Evolutionary conservation across 2,113 vertebrate genomes (phyloP).

Genomic region (Nibea coibor): DNA sequence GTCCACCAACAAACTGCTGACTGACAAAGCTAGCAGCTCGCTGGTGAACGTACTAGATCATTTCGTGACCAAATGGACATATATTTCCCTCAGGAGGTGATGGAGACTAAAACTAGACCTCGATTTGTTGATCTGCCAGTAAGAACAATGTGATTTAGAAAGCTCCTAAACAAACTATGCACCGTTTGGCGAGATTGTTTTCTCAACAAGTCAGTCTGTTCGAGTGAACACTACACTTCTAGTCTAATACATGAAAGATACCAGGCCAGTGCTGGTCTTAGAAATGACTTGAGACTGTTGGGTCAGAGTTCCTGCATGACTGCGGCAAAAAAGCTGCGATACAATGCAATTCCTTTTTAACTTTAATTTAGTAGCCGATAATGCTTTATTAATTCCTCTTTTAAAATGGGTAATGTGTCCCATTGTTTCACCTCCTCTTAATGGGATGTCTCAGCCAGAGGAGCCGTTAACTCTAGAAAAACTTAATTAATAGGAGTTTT

Average conservation of each 20-base stretch:
- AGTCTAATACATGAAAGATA: not conserved
- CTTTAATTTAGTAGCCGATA: conserved; percentile 32
- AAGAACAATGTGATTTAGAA: not conserved
- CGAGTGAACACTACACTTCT: not conserved
- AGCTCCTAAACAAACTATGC: not conserved
- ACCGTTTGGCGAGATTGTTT: not conserved
- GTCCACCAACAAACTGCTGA: not conserved
- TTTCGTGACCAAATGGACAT: not conserved
- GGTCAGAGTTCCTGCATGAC: not conserved
- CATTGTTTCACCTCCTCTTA: conserved; percentile 34
- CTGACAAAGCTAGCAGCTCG: not conserved
- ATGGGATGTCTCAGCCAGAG: conserved; percentile 3
- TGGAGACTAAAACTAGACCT: no score
- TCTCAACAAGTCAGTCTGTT: no score
- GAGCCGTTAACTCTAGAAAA: conserved; percentile 28
- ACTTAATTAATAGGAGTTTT: conserved; percentile 41
- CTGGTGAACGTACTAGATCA: not conserved
- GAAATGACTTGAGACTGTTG: not conserved
- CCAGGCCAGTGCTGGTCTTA: not conserved
- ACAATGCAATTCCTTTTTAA: conserved; percentile 33
- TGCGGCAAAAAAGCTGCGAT: not conserved
- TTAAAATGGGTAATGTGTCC: conserved; percentile 12
- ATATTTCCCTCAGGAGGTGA: not conserved
- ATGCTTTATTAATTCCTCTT: conserved; percentile 34
- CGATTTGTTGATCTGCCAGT: not conserved